phyloP scores from a whole-genome alignment of 2,797 vertebrate genomes.

The Ctenopoma multispine region DNA sequence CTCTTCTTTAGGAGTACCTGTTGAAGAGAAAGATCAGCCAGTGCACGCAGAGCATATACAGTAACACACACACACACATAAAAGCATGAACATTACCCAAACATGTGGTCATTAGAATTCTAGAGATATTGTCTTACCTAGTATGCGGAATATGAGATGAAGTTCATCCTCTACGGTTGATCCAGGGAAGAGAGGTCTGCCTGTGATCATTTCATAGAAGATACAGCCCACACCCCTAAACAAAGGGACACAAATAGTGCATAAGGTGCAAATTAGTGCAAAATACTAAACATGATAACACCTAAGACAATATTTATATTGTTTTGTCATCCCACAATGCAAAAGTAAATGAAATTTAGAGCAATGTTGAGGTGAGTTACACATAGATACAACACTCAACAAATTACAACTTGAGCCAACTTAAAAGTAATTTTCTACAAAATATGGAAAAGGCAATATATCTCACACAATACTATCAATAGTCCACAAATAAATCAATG shows the following conservation, averaged over 20 bases:
- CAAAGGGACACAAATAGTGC: conserved; percentile 4
- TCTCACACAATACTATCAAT: background rate
- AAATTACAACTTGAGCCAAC: background rate
- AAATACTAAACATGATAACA: background rate
- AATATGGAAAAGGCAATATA: background rate
- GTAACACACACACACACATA: background rate
- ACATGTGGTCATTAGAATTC: background rate
- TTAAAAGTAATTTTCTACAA: background rate
- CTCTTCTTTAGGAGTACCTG: conserved; percentile 86
- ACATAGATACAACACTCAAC: background rate
- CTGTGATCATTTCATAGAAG: conserved; percentile 89
- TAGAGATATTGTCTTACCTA: conserved; percentile 73
- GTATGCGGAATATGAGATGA: conserved; percentile 87
- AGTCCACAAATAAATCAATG: background rate
- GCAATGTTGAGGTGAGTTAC: background rate
- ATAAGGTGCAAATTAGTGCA: background rate
- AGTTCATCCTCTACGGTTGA: conserved; percentile 88
- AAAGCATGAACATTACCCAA: background rate
- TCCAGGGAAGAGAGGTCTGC: conserved; percentile 87
- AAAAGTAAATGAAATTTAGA: background rate
- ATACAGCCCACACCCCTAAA: conserved; percentile 88
- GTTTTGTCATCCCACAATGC: background rate
- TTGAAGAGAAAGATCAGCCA: conserved; percentile 9
- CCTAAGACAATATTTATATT: background rate
- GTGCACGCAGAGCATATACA: background rate